These are phyloP conservation scores for Ormyrus thymus DNA, from an alignment of 2,888 invertebrate genomes.

Conservation along the genomic window DNA sequence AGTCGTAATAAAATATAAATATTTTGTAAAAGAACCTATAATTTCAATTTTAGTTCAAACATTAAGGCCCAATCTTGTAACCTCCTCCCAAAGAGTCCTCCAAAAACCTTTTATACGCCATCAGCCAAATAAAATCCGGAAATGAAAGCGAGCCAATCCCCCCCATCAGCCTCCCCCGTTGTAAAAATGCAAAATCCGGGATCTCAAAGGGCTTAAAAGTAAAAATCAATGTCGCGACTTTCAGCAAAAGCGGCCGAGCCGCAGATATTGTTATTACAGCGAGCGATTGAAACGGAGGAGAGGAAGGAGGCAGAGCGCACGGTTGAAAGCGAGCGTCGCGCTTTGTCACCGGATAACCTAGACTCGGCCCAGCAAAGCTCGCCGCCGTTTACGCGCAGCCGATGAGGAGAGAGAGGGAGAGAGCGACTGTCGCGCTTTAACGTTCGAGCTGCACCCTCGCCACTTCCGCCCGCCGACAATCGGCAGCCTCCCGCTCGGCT, in stretches of 20 bases:
- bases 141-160: too few relatives aligned
- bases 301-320: conserved; percentile 14
- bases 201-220: too few relatives aligned
- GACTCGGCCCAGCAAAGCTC: conserved; percentile 61
- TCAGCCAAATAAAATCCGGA: too few relatives aligned
- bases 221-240: background rate
- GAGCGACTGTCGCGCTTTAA: background rate
- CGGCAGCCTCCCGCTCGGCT: background rate
- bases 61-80: too few relatives aligned
- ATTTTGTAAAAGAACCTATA: too few relatives aligned
- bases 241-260: background rate
- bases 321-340: conserved; percentile 53
- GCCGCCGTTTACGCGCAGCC: background rate
- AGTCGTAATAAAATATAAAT: too few relatives aligned
- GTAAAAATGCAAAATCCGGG: too few relatives aligned
- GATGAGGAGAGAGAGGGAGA: background rate
- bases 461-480: background rate
- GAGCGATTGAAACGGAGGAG: background rate
- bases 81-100: too few relatives aligned
- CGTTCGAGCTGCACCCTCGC: background rate
- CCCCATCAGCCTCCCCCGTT: too few relatives aligned
- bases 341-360: conserved; percentile 75
- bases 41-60: too few relatives aligned
- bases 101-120: too few relatives aligned
- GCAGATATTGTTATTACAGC: background rate